Conservation (phyloP, 1,140 invertebrate genomes). For the Chironomus striatipennis region DNA sequence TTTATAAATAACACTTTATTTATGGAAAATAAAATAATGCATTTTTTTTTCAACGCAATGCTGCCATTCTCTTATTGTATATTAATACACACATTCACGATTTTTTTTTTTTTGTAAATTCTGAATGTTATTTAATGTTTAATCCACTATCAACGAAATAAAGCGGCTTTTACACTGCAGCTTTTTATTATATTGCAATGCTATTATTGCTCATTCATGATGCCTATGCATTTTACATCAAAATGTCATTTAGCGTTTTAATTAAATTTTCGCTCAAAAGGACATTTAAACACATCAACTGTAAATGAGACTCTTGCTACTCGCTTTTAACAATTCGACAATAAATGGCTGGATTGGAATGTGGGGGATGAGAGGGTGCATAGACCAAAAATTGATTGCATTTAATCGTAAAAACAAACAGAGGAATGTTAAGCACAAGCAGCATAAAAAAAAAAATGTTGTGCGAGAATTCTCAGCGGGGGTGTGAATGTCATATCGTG, state of each 20-base stretch:
- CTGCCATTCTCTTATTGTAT: not conserved
- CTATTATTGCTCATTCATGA: conserved; percentile 13
- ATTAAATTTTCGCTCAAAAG: conserved; percentile 23
- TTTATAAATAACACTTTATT: conserved; percentile 17
- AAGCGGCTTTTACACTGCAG: conserved; percentile 1
- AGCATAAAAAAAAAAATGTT: too few species aligned
- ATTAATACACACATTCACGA: not conserved
- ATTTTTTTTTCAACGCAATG: not conserved
- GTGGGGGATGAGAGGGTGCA: not conserved
- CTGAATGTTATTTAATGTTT: conserved; percentile 17
- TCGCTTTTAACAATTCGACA: too few species aligned
- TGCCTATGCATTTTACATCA: conserved; percentile 4
- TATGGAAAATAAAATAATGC: conserved; percentile 6
- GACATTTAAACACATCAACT: conserved; percentile 17
- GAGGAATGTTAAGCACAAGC: too few species aligned
- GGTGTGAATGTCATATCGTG: too few species aligned
- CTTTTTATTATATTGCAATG: not conserved
- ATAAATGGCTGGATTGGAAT: too few species aligned
- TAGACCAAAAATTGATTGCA: conserved; percentile 7
- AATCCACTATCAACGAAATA: conserved; percentile 4
- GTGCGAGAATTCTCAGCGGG: too few species aligned
- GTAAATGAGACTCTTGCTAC: not conserved
- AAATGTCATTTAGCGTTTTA: conserved; percentile 21
- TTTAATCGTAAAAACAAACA: not conserved
- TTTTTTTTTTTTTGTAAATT: not conserved